These are phyloP conservation scores for Diacarnus erythraeanus DNA, from an alignment of 37 sponge, comb jelly and placozoan species.

Conservation along the genomic window DNA sequence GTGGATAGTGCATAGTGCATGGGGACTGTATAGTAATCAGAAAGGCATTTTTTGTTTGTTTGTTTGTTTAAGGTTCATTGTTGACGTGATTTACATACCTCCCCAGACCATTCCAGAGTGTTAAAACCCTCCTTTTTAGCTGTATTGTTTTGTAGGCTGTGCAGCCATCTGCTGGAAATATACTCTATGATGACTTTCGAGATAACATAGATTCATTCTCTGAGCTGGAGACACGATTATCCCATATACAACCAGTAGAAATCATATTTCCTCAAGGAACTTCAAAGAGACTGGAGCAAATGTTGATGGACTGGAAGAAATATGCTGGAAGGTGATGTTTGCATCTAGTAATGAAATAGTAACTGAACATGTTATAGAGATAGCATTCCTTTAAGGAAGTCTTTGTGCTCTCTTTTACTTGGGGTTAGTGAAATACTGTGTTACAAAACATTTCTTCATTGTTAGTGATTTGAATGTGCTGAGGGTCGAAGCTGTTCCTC, in stretches of 20 bases:
- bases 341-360: too few relatives aligned
- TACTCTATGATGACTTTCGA: conserved; percentile 56
- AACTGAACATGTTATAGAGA: too few relatives aligned
- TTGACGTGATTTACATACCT: background rate
- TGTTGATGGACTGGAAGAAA: conserved; percentile 42
- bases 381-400: too few relatives aligned
- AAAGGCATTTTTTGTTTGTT: too few relatives aligned
- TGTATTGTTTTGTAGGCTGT: conserved; percentile 28
- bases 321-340: conserved; percentile 5
- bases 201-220: conserved; percentile 24
- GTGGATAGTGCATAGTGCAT: too few relatives aligned
- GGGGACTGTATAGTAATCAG: too few relatives aligned
- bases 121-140: too few relatives aligned
- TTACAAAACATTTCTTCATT: too few relatives aligned
- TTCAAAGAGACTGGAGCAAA: conserved; percentile 9
- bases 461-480: background rate
- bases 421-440: too few relatives aligned
- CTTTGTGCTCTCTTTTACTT: too few relatives aligned
- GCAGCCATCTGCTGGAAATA: conserved; percentile 44
- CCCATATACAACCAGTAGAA: conserved; percentile 51
- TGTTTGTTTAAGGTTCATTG: too few relatives aligned
- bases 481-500: conserved; percentile 35
- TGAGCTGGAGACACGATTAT: conserved; percentile 39
- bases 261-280: conserved; percentile 21
- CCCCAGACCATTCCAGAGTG: too few relatives aligned